Evolutionary conservation across 2,888 invertebrate species (phyloP).

Genomic region (Athalia cordata): DNA sequence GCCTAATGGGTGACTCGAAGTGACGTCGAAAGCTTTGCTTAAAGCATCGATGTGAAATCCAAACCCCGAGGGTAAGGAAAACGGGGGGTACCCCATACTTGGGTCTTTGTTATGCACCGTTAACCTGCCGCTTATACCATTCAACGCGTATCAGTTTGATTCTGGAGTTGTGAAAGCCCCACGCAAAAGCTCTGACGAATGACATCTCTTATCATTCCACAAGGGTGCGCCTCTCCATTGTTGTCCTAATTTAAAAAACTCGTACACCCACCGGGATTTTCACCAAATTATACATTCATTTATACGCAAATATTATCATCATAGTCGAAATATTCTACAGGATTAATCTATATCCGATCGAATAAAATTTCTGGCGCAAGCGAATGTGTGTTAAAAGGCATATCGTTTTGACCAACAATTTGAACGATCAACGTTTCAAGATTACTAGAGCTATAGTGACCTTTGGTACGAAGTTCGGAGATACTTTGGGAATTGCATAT

Average conservation of each 20-base stretch:
- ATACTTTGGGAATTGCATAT: constrained; percentile 76
- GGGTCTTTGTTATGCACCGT: not conserved
- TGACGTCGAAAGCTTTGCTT: not conserved
- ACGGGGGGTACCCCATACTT: not conserved
- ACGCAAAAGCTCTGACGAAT: not conserved
- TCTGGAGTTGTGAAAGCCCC: not conserved
- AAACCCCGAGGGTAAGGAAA: not conserved
- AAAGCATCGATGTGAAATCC: not conserved
- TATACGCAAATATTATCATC: no score
- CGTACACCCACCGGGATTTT: no score
- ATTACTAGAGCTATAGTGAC: constrained; percentile 66
- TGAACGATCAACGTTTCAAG: constrained; percentile 48
- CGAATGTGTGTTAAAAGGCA: constrained; percentile 63
- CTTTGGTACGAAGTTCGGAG: constrained; percentile 76
- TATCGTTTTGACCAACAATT: constrained; percentile 73
- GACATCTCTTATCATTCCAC: no score
- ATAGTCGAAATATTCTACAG: no score
- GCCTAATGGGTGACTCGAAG: constrained; percentile 16
- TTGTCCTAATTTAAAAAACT: no score
- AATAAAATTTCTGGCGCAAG: not conserved
- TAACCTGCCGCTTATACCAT: not conserved
- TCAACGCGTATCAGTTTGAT: not conserved
- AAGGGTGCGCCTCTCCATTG: no score
- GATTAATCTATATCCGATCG: not conserved
- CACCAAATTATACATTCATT: no score